phyloP scores from a whole-genome alignment of 2,888 invertebrate genomes.

The Bugulina stolonifera region DNA sequence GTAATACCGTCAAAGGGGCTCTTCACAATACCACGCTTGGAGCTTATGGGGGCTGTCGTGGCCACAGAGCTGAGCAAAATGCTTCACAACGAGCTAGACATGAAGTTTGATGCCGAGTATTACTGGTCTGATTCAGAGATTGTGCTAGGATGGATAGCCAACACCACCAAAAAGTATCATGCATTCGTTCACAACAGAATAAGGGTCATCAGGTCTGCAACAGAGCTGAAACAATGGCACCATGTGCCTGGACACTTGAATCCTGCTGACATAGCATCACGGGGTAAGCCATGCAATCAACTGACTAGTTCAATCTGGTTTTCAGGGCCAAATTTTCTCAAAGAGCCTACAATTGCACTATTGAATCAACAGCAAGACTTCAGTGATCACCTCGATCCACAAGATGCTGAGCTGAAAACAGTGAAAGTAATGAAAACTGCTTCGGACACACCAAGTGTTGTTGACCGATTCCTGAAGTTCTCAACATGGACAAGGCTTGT shows the following conservation, averaged over 20 bases:
- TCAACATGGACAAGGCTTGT: no score
- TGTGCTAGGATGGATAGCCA: background rate
- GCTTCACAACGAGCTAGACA: no score
- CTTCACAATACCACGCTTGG: background rate
- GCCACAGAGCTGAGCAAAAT: constrained; percentile 21
- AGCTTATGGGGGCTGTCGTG: background rate
- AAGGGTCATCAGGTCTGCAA: background rate
- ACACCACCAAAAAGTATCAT: background rate
- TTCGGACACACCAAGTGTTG: background rate
- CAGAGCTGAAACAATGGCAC: background rate
- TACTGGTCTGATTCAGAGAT: constrained; percentile 17
- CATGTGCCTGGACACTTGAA: background rate
- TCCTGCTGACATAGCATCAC: constrained; percentile 19
- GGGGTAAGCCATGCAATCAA: background rate
- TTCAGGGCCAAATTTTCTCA: background rate
- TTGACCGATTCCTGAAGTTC: background rate
- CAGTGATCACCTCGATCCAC: background rate
- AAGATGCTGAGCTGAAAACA: background rate
- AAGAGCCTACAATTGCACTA: background rate
- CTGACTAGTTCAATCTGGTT: background rate
- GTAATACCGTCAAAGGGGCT: background rate
- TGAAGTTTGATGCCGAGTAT: background rate
- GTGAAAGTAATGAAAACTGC: background rate
- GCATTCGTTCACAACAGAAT: background rate
- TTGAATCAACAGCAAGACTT: background rate